phyloP scores from a whole-genome alignment of 2,113 vertebrate species.

The Mystacornis crossleyi region DNA sequence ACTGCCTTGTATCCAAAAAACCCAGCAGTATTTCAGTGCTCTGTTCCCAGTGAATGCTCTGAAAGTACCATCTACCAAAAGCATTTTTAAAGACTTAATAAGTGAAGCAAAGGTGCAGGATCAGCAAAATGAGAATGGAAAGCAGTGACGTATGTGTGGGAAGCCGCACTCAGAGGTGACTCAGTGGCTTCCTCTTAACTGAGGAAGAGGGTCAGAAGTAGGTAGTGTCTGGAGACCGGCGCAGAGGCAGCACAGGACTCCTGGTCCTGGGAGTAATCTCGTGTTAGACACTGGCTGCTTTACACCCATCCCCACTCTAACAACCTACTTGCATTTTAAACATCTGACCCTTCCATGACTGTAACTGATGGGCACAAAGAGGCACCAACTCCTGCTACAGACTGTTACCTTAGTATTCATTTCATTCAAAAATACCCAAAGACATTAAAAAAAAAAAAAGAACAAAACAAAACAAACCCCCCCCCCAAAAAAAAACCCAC shows the following conservation, averaged over 20 bases:
- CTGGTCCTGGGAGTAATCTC: fast-evolving
- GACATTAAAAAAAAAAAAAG: background rate
- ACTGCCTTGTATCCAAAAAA: background rate
- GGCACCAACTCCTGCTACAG: background rate
- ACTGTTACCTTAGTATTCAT: background rate
- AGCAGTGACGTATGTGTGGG: fast-evolving
- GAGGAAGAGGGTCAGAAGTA: background rate
- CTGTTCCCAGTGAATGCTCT: background rate
- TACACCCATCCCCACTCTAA: background rate
- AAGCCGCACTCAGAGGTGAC: background rate
- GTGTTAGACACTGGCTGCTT: fast-evolving
- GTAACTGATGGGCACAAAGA: background rate
- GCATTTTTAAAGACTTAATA: background rate
- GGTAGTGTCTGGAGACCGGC: background rate
- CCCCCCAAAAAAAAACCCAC: too few species aligned
- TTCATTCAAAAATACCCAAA: background rate
- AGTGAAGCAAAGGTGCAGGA: background rate
- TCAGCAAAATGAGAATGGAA: background rate
- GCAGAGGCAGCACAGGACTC: background rate
- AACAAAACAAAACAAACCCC: too few species aligned
- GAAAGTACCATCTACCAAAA: background rate
- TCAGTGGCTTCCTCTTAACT: background rate
- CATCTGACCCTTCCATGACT: background rate
- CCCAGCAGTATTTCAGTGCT: background rate
- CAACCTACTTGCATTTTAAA: background rate